Evolutionary conservation across 64 coral and sea anemone genomes (phyloP), one percentile per base, ranked within the genome.

Genomic region (Montipora sp.): DNA sequence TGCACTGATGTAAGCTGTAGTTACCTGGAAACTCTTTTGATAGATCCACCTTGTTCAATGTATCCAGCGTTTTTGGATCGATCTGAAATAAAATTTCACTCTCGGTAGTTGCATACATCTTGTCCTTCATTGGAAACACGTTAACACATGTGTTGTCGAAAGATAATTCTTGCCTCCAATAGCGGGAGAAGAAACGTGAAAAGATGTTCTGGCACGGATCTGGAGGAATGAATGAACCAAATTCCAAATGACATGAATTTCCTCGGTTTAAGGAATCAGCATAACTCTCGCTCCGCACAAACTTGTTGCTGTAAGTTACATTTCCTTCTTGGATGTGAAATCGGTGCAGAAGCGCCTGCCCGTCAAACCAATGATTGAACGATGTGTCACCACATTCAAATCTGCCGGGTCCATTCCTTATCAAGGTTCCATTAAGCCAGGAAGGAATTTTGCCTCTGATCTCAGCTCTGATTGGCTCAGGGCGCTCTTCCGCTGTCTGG

Each of bases 191-290:
- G 19, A 89, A 95, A 1, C 96, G 90, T 5, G 83, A 60, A 80
- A 95, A 98, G 18, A 98, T 98, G 49, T 90, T 98, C 90, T 95
- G 92, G 90, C 96, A 98, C 0, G 96, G 96, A 76, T 98, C 96
- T 47, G 94, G 96, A 14, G 70, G n/a, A 9, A 75, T 57, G 3
- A 16, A 48, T 13, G 96, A 92, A 6, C 96, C 96, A 66, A 98
- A 93, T 63, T 95, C 90, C n/a, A 69, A 59, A 73, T 77, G 80
- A 59, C 22, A 60, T 7, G 83, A 44, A 10, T 48, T 75, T 13
- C 83, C 84, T 46, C 74, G 78, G 53, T 92, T 51, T 45, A 77
- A 59, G 19, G 91, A 84, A 3, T 55, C 65, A 22, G 75, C 83
- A 81, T 95, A 98, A 67, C 83, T 88, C 60, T 95, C 11, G 71